Conservation (phyloP, 53 echinoderm and acorn worm species). For the Luidia sarsii region DNA sequence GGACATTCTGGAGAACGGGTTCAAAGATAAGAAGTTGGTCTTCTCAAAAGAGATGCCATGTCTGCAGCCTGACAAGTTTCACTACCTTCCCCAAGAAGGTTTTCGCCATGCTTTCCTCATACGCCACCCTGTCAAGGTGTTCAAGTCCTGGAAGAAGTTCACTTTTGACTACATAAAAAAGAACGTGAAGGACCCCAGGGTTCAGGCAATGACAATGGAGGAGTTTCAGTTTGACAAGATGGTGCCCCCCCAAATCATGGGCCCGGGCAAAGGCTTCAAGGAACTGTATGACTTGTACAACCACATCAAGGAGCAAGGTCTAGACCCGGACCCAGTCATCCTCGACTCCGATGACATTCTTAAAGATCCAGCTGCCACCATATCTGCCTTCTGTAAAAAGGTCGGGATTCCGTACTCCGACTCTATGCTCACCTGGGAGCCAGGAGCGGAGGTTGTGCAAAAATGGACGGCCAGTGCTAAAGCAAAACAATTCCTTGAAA, state of each 20-base stretch:
- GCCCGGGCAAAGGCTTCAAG: background rate
- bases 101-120: background rate
- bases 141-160: conserved; percentile 18
- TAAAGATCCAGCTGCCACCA: too few relatives aligned
- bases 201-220: background rate
- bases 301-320: background rate
- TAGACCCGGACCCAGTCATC: conserved; percentile 22
- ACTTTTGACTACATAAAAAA: background rate
- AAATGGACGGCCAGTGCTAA: too few relatives aligned
- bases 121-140: background rate
- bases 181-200: background rate
- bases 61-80: background rate
- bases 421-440: background rate
- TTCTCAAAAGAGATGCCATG: background rate
- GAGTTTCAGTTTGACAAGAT: background rate
- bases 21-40: background rate
- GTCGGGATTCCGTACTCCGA: conserved; percentile 25
- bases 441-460: too few relatives aligned
- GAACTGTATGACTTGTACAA: background rate
- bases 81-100: background rate
- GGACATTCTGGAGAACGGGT: background rate
- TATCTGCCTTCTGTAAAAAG: conserved; percentile 11
- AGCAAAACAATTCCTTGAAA: background rate
- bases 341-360: too few relatives aligned
- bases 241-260: background rate